Percentiles rank a stretch among this genome's conserved stretches.
Conservation (phyloP, 2,113 vertebrate genomes). For the Oenanthe oenanthe region DNA sequence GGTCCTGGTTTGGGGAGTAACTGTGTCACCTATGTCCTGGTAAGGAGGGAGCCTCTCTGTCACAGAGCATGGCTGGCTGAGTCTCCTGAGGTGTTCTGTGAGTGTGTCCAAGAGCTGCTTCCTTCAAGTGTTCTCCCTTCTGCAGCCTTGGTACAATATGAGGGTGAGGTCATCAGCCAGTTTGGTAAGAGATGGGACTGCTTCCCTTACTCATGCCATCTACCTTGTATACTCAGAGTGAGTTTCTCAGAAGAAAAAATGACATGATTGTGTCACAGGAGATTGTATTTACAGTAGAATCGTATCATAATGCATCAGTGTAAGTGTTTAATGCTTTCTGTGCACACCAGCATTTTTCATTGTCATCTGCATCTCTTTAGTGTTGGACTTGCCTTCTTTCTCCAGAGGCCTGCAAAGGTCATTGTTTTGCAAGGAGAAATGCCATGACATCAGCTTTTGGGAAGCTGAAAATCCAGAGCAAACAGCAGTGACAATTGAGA, state of each 20-base stretch:
- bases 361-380: background rate
- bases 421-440: background rate
- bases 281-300: background rate
- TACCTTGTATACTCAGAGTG: background rate
- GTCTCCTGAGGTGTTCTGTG: background rate
- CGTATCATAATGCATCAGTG: background rate
- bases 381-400: background rate
- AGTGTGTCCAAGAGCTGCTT: background rate
- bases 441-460: background rate
- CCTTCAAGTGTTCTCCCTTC: background rate
- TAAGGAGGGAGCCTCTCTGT: background rate
- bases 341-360: background rate
- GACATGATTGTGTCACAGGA: background rate
- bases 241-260: background rate
- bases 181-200: background rate
- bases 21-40: background rate
- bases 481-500: background rate
- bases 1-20: background rate
- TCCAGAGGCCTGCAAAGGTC: background rate
- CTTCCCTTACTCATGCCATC: background rate
- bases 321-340: background rate
- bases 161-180: background rate
- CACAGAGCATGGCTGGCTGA: background rate
- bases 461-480: background rate
- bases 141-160: background rate